Evolutionary conservation across 2,797 vertebrate genomes (phyloP), one percentile per base, ranked within the genome.

Genomic region (Myripristis jacobus): DNA sequence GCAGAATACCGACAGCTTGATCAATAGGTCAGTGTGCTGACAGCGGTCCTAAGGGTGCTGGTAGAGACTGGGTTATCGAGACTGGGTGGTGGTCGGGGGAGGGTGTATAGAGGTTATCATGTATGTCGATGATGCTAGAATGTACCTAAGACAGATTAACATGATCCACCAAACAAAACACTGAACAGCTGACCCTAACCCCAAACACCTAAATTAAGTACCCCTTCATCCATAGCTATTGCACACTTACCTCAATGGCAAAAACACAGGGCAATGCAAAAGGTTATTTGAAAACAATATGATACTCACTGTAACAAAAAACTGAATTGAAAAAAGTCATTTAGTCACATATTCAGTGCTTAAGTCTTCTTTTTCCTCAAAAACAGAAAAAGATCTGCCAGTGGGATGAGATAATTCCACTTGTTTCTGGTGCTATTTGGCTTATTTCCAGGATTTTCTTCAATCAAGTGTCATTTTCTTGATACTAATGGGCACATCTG

Each of bases 21-120:
- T 93, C 92, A 92, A 93, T 93, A 93, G 91, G 88, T 92, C 92
- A 91, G 73, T 54, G 62, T 81, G 86, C 85, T 90, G 91, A 91
- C 88, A 92, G 91, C 82, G 41, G 86, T 87, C 83, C 86, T 88
- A 53, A 1, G 86, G 83, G 88, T 82, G 75, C 77, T 47, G 56
- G 61, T 64, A 47, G 76, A 81, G 82, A 78, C 63, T 7, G 47
- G 48, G 47, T 5, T 3, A 15, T 4, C 13, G 22, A 76, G 68
- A 58, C 68, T 13, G 66, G 72, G 64, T 73, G 72, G 76, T 25
- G 59, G 52, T 46, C 57, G 66, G 74, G 72, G 61, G 72, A 70
- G 81, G 84, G 70, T 81, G 87, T 85, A 71, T 84, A 71, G 83
- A 76, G 56, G 77, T 79, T 85, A 88, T 88, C 84, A 64, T 85